Base-by-base conservation (phyloP, 1,140 invertebrate genomes). In the Armadillidium nasatum region DNA sequence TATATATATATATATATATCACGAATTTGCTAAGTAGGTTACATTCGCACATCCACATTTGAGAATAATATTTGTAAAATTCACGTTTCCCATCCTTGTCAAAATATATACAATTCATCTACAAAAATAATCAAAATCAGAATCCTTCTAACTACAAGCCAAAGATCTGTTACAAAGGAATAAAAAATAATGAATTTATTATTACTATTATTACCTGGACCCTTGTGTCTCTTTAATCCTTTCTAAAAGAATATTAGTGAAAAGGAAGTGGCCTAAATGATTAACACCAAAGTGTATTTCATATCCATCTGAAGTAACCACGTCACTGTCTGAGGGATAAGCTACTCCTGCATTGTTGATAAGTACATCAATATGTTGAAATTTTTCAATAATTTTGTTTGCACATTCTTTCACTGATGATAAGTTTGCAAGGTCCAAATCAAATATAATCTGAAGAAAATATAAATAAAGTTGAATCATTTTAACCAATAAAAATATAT, bases 281-380 rank as follows among this genome's bases (percentile, higher is more conserved):
- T 93, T 93, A 0, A 91, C 89, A 10, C 90, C 92, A 84, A 93
- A 89, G 84, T 93, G 90, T 70, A 90, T 89, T 85, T 96, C 94
- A 85, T 92, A 93, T 0, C 92, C 92, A 85, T 96, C 93, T 81
- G 88, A 85, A 0, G 93, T 95, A 69, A 84, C 84, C 0, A 71
- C 69, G 3, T 71, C 22, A 11, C 1, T 71, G 4, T 71, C 69
- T 13, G 86, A 82, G 71, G 82, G 81, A 74, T 70, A 75, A 13
- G 74, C 77, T 10, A 84, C 79, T 69, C 80, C 83, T 60, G 80
- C 87, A 83, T 88, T 88, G 78, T 87, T 86, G 43, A 88, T 83
- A 10, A 88, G 82, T 15, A 87, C 68, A 76, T 85, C 75, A 15
- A 85, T 83, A 83, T 82, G 76, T 78, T 82, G 7, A 60, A 82